These are phyloP conservation scores for Cottoperca gobio DNA, from an alignment of 2,797 vertebrate genomes.

Conservation along the genomic window DNA sequence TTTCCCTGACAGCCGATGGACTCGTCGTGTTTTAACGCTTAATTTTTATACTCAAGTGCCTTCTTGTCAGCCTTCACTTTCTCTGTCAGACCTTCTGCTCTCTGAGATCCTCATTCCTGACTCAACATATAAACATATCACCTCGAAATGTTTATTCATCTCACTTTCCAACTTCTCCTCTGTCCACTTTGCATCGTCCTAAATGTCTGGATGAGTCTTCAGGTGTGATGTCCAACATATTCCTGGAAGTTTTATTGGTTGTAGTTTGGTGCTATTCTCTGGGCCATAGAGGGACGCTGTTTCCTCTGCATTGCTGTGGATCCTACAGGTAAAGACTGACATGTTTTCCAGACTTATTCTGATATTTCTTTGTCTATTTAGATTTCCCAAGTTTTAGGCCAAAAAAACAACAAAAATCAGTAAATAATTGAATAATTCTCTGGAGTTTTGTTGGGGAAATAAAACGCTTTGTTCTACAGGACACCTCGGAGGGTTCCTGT, in stretches of 20 bases:
- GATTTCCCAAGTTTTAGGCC: neutral
- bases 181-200: neutral
- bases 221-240: neutral
- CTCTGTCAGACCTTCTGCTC: neutral
- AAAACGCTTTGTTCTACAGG: neutral
- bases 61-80: no score
- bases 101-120: neutral
- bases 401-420: neutral
- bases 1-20: conserved; percentile 14
- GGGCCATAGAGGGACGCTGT: neutral
- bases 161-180: neutral
- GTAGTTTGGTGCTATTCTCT: neutral
- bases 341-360: neutral
- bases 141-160: neutral
- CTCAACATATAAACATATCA: neutral
- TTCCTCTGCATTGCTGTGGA: neutral
- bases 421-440: neutral
- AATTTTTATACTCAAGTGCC: no score
- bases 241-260: no score
- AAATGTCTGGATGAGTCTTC: no score
- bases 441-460: neutral
- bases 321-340: neutral
- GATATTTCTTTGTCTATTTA: neutral
- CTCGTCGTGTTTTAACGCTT: neutral
- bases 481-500: neutral